Evolutionary conservation across 2,888 invertebrate genomes (phyloP).

Genomic region (Galeopsomyia nigrocyanea): DNA sequence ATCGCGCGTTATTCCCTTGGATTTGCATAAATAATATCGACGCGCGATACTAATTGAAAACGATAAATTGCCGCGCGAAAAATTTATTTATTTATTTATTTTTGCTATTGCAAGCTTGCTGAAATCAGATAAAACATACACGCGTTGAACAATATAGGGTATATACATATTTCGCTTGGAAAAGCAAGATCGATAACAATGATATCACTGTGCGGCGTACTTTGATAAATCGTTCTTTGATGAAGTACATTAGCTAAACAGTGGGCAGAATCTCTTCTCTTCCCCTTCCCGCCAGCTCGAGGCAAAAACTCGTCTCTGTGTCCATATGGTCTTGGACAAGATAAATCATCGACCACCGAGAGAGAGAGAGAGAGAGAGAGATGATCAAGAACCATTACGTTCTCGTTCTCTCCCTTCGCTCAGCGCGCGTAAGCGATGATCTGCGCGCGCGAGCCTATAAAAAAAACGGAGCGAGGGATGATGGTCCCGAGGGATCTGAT

Average conservation of each 20-base stretch:
- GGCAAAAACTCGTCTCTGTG: background rate
- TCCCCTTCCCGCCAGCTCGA: background rate
- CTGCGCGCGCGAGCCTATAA: no score
- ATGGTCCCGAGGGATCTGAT: no score
- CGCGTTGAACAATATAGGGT: no score
- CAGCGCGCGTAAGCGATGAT: no score
- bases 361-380: slow-evolving; percentile 15
- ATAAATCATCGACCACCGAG: slow-evolving; percentile 47
- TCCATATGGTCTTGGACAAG: slow-evolving; percentile 5
- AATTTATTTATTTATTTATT: background rate
- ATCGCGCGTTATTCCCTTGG: background rate
- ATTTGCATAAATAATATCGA: slow-evolving; percentile 36
- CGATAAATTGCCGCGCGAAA: slow-evolving; percentile 31
- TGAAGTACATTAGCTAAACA: no score
- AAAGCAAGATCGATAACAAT: no score
- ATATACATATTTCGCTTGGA: no score
- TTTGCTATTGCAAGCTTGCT: background rate
- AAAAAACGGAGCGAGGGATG: no score
- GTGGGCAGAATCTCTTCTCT: background rate
- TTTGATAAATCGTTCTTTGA: no score
- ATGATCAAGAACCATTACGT: slow-evolving; percentile 4
- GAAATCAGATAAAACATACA: no score
- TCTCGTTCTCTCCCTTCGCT: no score
- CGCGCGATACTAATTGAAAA: slow-evolving; percentile 44
- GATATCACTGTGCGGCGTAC: no score